Percentiles rank a stretch among this genome's conserved stretches.
These are phyloP conservation scores for Petrocephalus microphthalmus DNA, from an alignment of 2,113 vertebrate genomes.

Conservation along the genomic window DNA sequence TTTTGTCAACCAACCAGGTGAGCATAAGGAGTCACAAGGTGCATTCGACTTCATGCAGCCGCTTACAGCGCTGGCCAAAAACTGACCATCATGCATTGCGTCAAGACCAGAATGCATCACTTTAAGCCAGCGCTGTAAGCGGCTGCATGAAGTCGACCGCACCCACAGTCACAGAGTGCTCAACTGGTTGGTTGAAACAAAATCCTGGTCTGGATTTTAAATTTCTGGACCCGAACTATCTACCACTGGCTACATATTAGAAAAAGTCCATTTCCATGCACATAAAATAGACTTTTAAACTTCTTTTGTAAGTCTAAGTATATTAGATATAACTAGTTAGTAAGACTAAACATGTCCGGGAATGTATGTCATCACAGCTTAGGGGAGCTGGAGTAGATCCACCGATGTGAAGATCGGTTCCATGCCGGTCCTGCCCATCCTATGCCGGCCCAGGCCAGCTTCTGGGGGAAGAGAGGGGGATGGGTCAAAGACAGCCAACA, in stretches of 20 bases:
- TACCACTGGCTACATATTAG: too few relatives aligned
- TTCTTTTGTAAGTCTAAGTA: background rate
- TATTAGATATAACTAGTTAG: background rate
- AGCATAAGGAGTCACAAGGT: background rate
- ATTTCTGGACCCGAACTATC: too few relatives aligned
- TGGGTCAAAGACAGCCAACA: background rate
- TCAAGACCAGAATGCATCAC: too few relatives aligned
- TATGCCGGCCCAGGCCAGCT: background rate
- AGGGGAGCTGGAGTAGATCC: background rate
- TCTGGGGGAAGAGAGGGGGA: background rate
- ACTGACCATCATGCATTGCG: too few relatives aligned
- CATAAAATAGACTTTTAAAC: background rate
- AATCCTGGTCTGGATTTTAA: too few relatives aligned
- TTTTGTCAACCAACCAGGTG: background rate
- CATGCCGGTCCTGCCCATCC: background rate
- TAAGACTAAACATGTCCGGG: background rate
- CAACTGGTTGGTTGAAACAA: background rate
- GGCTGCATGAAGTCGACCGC: too few relatives aligned
- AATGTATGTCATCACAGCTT: background rate
- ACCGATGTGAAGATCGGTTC: background rate
- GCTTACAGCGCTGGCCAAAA: too few relatives aligned
- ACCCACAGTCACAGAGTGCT: background rate
- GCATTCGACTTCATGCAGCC: too few relatives aligned
- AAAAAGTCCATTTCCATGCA: background rate
- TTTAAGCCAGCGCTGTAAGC: too few relatives aligned